Evolutionary conservation across 2,797 vertebrate species (phyloP), one percentile per base, ranked within the genome.

Genomic region (Enteromius viviparus): DNA sequence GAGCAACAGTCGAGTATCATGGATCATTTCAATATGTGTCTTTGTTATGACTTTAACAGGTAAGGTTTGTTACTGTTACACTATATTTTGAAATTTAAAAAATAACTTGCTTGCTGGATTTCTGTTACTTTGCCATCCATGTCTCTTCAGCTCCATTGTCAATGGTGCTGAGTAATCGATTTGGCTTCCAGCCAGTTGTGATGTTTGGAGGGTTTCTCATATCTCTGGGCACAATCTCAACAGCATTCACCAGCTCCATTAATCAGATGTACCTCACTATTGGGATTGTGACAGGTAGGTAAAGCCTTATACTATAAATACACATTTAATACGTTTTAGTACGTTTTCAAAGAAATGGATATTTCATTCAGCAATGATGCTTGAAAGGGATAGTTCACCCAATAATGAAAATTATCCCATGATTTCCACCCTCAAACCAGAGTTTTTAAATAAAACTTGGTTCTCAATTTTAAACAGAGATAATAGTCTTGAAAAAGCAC

Each of bases 21-120:
- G 98, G 98, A 95, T 97, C 45, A 90, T 99, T 90, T 98, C 98
- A 79, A 99, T 99, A 85, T 96, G 96, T 65, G 95, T 99, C 70
- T 99, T 99, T 89, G 95, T 98, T 71, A 96, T 97, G 93, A 95
- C 96, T 3, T 98, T 99, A 89, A 96, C 95, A 87, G 97, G 98
- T 99, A 85, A 93, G 93, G 84, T 62, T 6, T 58, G 1, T 32
- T 51, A 21, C 42, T 14, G n/a, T 62, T 64, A 47, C 76, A 29
- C 32, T 8, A 14, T 15, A 78, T 11, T 42, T 19, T 17, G 14
- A 14, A 55, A 23, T 4, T 11, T 2, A 19, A 66, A 66, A 10
- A 74, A 37, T 1, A 9, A 2, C 51, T n/a, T 58, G 5, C 60
- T 29, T 6, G 58, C 11, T 14, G 29, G 23, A 62, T 21, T 49